Percentiles rank a stretch among this genome's conserved stretches.
phyloP scores from a whole-genome alignment of 2,888 invertebrate species.

The Acanthococcus lagerstroemiae region DNA sequence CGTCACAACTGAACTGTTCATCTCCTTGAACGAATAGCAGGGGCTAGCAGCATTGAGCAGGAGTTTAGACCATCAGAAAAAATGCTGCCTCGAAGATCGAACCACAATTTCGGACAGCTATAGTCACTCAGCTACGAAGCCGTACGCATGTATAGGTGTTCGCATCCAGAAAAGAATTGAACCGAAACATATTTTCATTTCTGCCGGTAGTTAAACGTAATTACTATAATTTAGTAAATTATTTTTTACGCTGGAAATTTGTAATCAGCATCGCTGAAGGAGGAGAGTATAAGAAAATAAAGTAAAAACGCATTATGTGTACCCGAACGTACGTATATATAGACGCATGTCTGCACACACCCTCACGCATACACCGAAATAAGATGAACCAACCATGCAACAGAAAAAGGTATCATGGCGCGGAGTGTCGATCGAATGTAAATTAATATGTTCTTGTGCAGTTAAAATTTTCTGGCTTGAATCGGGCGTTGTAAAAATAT shows the following conservation, averaged over 20 bases:
- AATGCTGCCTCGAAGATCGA: too few relatives aligned
- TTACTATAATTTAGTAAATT: constrained; percentile 27
- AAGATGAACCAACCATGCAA: background rate
- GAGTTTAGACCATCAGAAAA: too few relatives aligned
- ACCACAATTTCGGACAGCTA: too few relatives aligned
- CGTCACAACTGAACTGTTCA: too few relatives aligned
- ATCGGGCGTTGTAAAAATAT: background rate
- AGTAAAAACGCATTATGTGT: background rate
- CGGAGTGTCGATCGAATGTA: background rate
- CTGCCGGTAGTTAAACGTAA: constrained; percentile 17
- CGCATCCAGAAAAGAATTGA: too few relatives aligned
- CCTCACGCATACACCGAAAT: background rate
- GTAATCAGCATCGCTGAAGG: background rate
- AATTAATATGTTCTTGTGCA: background rate
- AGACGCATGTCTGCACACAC: background rate
- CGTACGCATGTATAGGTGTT: too few relatives aligned
- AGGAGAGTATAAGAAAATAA: background rate
- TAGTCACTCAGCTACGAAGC: too few relatives aligned
- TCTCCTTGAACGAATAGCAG: too few relatives aligned
- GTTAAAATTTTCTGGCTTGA: background rate
- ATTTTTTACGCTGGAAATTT: constrained; percentile 1
- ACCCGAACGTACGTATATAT: background rate
- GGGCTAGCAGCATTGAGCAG: too few relatives aligned
- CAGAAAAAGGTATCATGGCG: background rate
- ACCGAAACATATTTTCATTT: constrained; percentile 10